Conservation (phyloP, 2,797 vertebrate genomes). For the Myripristis murdjan region DNA sequence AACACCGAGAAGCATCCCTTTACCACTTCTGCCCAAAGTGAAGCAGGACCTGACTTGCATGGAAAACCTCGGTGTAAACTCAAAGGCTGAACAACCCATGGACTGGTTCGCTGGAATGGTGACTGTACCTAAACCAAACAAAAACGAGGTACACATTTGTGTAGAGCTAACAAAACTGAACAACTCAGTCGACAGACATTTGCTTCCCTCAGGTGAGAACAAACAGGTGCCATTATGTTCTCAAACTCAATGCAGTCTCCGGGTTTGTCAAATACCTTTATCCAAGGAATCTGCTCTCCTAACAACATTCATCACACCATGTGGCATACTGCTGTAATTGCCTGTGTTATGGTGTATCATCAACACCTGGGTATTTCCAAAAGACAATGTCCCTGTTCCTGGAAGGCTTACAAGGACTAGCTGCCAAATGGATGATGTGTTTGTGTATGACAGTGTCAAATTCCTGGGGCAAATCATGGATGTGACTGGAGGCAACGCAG, state of each 20-base stretch:
- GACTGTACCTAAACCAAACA: not conserved
- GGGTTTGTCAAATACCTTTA: constrained; percentile 5
- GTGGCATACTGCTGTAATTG: not conserved
- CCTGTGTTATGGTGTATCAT: not conserved
- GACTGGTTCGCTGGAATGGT: not conserved
- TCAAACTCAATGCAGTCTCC: constrained; percentile 1
- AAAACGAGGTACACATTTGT: not conserved
- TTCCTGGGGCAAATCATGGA: no score
- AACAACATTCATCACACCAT: not conserved
- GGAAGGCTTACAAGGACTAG: no score
- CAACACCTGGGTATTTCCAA: constrained; percentile 7
- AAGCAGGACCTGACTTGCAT: no score
- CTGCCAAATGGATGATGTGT: constrained; percentile 7
- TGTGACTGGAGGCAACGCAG: no score
- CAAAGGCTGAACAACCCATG: not conserved
- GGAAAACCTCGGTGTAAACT: no score
- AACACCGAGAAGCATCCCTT: no score
- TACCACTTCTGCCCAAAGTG: no score
- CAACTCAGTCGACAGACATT: constrained; percentile 7
- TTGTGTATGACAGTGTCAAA: no score
- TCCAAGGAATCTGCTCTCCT: not conserved
- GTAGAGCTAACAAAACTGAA: not conserved
- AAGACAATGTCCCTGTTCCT: not conserved
- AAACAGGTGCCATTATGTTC: constrained; percentile 1
- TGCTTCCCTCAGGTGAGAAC: constrained; percentile 11